Evolutionary conservation across 2,888 invertebrate species (phyloP).

Genomic region (Drosophila algonquin): DNA sequence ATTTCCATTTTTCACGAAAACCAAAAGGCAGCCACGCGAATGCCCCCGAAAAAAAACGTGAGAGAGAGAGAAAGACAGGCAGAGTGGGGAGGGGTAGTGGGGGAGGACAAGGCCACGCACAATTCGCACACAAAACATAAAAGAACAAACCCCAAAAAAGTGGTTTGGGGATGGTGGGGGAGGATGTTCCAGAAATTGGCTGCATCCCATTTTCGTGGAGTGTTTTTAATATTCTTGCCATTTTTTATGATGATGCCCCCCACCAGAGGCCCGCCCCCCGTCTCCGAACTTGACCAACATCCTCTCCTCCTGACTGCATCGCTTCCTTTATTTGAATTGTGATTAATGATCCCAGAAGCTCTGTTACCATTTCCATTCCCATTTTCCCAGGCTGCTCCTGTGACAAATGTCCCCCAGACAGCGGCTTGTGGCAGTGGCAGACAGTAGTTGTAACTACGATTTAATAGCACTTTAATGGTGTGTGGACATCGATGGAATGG

Average conservation of each 20-base stretch:
- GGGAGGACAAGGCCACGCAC: conserved; percentile 58
- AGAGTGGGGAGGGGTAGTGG: not conserved
- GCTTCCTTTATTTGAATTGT: conserved; percentile 68
- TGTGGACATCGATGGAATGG: conserved; percentile 52
- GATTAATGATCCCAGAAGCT: conserved; percentile 62
- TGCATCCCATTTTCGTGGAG: conserved; percentile 40
- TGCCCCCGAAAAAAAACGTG: conserved; percentile 41
- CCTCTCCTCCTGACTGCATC: conserved; percentile 41
- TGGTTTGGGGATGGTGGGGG: not conserved
- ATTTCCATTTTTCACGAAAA: conserved; percentile 83
- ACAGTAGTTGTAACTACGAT: conserved; percentile 71
- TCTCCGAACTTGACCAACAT: conserved; percentile 48
- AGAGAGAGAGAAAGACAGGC: conserved; percentile 36
- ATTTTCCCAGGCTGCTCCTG: conserved; percentile 1
- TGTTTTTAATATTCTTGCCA: conserved; percentile 51
- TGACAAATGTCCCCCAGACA: not conserved
- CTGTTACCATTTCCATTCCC: not conserved
- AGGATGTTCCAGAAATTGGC: conserved; percentile 9
- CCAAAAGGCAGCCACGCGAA: conserved; percentile 72
- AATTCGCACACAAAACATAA: conserved; percentile 61
- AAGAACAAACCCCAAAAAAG: conserved; percentile 34
- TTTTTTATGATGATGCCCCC: conserved; percentile 2
- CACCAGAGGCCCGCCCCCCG: not conserved
- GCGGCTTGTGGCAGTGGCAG: conserved; percentile 36
- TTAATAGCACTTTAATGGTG: conserved; percentile 81